Evolutionary conservation across 2,888 invertebrate genomes (phyloP).

Genomic region (Homarus gammarus): DNA sequence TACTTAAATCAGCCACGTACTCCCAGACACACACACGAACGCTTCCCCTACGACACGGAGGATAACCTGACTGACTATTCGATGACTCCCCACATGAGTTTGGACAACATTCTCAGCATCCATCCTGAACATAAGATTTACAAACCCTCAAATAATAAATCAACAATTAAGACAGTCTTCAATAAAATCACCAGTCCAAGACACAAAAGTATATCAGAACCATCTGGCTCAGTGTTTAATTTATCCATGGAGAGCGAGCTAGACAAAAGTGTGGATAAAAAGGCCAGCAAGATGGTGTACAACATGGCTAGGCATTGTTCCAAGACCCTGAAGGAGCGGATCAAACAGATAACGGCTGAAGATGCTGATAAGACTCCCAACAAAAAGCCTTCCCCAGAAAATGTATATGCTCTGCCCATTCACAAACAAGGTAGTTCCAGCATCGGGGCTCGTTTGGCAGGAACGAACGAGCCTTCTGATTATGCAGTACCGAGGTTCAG

Average conservation of each 20-base stretch:
- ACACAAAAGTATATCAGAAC: constrained; percentile 47
- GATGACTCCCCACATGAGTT: constrained; percentile 79
- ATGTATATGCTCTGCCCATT: constrained; percentile 81
- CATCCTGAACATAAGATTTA: constrained; percentile 91
- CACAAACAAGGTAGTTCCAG: constrained; percentile 84
- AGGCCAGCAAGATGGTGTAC: constrained; percentile 77
- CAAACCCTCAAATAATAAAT: constrained; percentile 67
- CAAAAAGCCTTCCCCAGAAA: constrained; percentile 48
- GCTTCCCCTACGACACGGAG: constrained; percentile 76
- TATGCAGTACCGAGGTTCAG: constrained; percentile 80
- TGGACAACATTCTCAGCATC: constrained; percentile 81
- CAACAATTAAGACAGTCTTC: constrained; percentile 63
- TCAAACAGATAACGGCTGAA: constrained; percentile 78
- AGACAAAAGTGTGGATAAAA: constrained; percentile 55
- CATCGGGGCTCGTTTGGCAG: constrained; percentile 91
- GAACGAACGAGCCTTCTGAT: constrained; percentile 82
- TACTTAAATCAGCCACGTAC: constrained; percentile 48
- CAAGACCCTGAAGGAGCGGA: constrained; percentile 79
- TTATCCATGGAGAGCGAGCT: constrained; percentile 49
- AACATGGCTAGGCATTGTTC: constrained; percentile 79
- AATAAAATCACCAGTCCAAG: constrained; percentile 64
- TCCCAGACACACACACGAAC: constrained; percentile 20
- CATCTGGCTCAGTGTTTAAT: constrained; percentile 59
- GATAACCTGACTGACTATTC: constrained; percentile 79
- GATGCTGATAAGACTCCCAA: constrained; percentile 65